A percentile compares a stretch with the other conserved stretches of the same genome.
Evolutionary conservation across 2,888 invertebrate species (phyloP).

Genomic region (Tipula unca): DNA sequence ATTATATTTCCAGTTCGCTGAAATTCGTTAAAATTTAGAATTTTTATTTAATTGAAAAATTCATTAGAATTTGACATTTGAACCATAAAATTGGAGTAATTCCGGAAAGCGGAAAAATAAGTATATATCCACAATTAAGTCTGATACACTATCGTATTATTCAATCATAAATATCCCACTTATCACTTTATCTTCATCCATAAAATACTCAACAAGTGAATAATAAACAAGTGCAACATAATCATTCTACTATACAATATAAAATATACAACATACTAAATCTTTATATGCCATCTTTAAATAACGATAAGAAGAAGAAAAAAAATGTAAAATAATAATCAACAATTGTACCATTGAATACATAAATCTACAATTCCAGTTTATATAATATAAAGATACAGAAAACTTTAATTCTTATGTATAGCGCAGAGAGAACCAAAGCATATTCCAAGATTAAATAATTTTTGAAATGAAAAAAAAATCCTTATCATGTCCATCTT

Average conservation of each 20-base stretch:
- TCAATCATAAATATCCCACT: not conserved
- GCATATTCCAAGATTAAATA: not conserved
- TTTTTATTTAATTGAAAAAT: too few relatives aligned
- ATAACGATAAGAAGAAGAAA: not conserved
- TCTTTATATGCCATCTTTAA: not conserved
- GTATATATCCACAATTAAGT: not conserved
- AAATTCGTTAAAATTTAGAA: too few relatives aligned
- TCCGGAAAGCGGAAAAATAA: too few relatives aligned
- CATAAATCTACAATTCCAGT: not conserved
- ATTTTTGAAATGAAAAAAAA: not conserved
- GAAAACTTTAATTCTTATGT: not conserved
- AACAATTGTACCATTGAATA: not conserved
- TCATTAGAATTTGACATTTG: too few relatives aligned
- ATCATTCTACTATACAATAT: not conserved
- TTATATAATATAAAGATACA: not conserved
- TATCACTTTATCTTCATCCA: not conserved
- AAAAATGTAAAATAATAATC: not conserved
- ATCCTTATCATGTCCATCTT: constrained; percentile 14
- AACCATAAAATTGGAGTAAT: too few relatives aligned
- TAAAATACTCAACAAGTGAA: not conserved
- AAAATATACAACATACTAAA: not conserved
- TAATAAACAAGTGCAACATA: not conserved
- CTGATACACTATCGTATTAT: not conserved
- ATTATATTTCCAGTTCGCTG: too few relatives aligned
- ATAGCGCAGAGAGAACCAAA: not conserved